Percentiles rank a stretch among this genome's conserved stretches.
Conservation (phyloP, 2,113 vertebrate genomes). For the Odocoileus hemionus region DNA sequence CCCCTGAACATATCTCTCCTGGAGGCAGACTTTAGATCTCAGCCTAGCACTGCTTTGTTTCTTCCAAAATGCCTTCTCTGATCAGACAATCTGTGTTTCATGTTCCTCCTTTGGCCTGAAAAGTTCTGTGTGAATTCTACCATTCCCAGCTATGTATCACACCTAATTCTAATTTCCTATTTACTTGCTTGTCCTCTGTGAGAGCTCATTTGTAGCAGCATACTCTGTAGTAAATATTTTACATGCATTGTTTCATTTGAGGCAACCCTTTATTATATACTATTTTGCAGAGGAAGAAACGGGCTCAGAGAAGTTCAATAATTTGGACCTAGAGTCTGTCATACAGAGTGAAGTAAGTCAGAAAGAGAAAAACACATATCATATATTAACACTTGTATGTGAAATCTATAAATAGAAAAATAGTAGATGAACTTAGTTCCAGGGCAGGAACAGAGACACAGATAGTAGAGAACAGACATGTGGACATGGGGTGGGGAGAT, state of each 20-base stretch:
- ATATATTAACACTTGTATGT: background rate
- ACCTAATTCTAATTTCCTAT: background rate
- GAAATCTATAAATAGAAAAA: background rate
- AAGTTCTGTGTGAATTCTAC: background rate
- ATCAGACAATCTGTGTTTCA: background rate
- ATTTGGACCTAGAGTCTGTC: background rate
- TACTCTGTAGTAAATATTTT: background rate
- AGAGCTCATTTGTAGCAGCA: background rate
- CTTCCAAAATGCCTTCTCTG: background rate
- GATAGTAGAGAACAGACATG: background rate
- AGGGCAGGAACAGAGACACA: background rate
- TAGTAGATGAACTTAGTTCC: background rate
- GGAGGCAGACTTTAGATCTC: background rate
- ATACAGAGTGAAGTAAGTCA: background rate
- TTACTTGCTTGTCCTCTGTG: background rate
- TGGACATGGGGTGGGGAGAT: background rate
- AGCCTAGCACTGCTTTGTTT: background rate
- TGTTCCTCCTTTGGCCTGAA: background rate
- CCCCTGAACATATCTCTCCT: background rate
- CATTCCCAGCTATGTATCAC: too few relatives aligned
- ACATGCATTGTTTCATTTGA: background rate
- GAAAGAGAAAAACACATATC: background rate
- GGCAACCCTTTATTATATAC: background rate
- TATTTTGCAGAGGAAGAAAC: background rate
- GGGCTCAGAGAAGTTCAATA: background rate